phyloP scores from a whole-genome alignment of 1,140 invertebrate species.

The Cataglyphis hispanica region DNA sequence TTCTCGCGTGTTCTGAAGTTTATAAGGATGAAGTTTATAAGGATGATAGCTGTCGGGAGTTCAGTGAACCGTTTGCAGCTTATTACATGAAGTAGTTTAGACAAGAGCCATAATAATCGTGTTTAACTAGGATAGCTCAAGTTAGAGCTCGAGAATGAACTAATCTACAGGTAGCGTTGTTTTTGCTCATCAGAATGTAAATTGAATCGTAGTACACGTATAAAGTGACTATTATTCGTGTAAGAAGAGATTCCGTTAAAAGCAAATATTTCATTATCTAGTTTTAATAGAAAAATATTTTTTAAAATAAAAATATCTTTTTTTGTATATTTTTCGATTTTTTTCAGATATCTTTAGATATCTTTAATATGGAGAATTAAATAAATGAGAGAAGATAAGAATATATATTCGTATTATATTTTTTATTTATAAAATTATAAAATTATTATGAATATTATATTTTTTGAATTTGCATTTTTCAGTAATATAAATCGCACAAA shows the following conservation, averaged over 20 bases:
- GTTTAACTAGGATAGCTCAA: conserved; percentile 35
- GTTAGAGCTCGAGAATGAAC: conserved; percentile 14
- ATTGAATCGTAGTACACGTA: not conserved
- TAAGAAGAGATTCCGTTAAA: not conserved
- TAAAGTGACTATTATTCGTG: not conserved
- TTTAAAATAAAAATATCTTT: not conserved
- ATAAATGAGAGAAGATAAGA: not conserved
- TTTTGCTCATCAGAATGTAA: not conserved
- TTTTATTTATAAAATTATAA: not conserved
- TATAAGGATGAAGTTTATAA: conserved; percentile 44
- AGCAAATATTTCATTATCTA: not conserved
- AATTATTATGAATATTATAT: not conserved
- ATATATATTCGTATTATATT: not conserved
- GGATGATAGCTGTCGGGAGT: conserved; percentile 23
- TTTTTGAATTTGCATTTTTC: not conserved
- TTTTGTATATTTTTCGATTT: no score
- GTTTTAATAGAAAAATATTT: not conserved
- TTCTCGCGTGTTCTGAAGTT: conserved; percentile 41
- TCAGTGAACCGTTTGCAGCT: conserved; percentile 48
- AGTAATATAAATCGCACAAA: not conserved
- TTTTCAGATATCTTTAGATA: no score
- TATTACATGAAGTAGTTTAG: conserved; percentile 35
- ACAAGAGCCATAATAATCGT: conserved; percentile 42
- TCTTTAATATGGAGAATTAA: not conserved
- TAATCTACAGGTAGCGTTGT: not conserved